phyloP scores from a whole-genome alignment of 2,113 vertebrate species.

The Alexandromys fortis region DNA sequence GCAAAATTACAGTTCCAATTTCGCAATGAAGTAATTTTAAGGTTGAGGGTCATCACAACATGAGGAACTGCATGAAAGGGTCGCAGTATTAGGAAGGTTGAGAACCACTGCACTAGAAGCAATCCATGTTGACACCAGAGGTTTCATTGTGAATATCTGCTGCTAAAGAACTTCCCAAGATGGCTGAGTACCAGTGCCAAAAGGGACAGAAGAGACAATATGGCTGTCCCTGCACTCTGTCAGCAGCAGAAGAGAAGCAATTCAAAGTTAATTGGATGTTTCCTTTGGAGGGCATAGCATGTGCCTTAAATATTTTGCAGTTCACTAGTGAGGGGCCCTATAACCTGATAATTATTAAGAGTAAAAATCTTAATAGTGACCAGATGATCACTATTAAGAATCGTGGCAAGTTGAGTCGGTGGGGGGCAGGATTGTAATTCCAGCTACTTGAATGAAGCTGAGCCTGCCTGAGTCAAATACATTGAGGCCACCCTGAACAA shows the following conservation, averaged over 20 bases:
- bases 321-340: slow-evolving; percentile 4
- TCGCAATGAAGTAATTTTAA: neutral
- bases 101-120: neutral
- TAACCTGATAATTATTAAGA: neutral
- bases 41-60: neutral
- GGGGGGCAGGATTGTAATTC: neutral
- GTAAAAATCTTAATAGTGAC: neutral
- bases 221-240: neutral
- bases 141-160: neutral
- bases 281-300: neutral
- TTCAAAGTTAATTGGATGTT: neutral
- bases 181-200: neutral
- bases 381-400: slow-evolving; percentile 19
- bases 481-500: neutral
- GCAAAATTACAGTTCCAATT: neutral
- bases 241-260: slow-evolving; percentile 23
- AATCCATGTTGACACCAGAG: neutral
- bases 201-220: neutral
- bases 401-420: neutral
- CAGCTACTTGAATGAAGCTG: neutral
- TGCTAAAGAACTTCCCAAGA: neutral
- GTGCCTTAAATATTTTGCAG: neutral
- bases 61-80: neutral
- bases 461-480: neutral
- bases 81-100: no score